Evolutionary conservation across 2,888 invertebrate genomes (phyloP).

Genomic region (Micropterix aruncella): DNA sequence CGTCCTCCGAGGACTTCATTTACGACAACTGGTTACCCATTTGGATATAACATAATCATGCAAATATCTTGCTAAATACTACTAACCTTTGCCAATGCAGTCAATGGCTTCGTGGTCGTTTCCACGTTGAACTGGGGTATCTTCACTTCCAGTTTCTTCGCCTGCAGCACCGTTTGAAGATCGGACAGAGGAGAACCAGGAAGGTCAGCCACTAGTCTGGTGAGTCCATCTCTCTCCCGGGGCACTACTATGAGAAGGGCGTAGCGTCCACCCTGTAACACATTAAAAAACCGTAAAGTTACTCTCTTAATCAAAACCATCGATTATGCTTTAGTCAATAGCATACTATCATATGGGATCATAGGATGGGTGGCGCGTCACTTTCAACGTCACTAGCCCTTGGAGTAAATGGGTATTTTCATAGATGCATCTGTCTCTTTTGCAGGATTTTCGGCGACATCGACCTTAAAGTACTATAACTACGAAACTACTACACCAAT

Average conservation of each 20-base stretch:
- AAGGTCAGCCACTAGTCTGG: slow-evolving; percentile 37
- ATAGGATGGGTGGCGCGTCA: too few species aligned
- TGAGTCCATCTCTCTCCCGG: slow-evolving; percentile 40
- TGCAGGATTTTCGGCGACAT: too few species aligned
- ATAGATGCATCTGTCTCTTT: too few species aligned
- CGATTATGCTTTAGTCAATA: not conserved
- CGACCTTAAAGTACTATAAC: too few species aligned
- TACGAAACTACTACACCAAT: too few species aligned
- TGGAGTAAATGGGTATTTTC: too few species aligned
- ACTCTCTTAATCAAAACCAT: not conserved
- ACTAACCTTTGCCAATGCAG: slow-evolving; percentile 39
- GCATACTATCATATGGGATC: too few species aligned
- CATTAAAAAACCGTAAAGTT: not conserved
- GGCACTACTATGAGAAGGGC: slow-evolving; percentile 42
- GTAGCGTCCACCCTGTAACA: slow-evolving; percentile 40
- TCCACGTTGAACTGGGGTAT: slow-evolving; percentile 48
- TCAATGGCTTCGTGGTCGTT: slow-evolving; percentile 46
- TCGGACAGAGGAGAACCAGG: slow-evolving; percentile 30
- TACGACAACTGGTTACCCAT: too few species aligned
- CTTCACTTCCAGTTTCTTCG: slow-evolving; percentile 33
- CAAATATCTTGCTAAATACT: too few species aligned
- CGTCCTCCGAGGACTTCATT: too few species aligned
- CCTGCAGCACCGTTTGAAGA: slow-evolving; percentile 27
- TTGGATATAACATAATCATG: too few species aligned
- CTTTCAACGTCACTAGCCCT: too few species aligned